A percentile compares a stretch with the other conserved stretches of the same genome.
Evolutionary conservation across 2,797 vertebrate genomes (phyloP).

Genomic region (Atherinosoma microstoma): DNA sequence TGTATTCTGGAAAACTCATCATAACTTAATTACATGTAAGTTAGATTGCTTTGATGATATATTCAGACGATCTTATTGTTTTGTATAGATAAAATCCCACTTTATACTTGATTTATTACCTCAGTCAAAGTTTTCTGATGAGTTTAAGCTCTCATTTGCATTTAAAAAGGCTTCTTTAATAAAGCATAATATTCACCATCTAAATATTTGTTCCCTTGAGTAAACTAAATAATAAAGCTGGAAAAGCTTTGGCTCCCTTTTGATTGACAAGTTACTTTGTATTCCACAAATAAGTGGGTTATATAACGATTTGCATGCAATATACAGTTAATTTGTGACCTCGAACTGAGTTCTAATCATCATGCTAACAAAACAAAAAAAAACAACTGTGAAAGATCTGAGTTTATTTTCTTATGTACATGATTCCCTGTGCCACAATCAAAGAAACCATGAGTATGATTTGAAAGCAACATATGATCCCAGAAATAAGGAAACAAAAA

Average conservation of each 20-base stretch:
- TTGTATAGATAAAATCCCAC: background rate
- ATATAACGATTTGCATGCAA: background rate
- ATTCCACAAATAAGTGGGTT: background rate
- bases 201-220: constrained; percentile 1
- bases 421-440: background rate
- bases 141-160: background rate
- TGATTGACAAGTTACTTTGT: background rate
- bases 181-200: background rate
- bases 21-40: background rate
- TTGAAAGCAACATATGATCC: background rate
- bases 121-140: background rate
- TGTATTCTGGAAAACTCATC: background rate
- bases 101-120: background rate
- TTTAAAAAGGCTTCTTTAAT: background rate
- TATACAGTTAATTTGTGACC: background rate
- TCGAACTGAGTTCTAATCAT: background rate
- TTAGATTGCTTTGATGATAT: background rate
- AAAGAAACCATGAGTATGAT: background rate
- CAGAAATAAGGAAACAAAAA: background rate
- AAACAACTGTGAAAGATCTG: background rate
- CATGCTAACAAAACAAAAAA: background rate
- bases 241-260: background rate
- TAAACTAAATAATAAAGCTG: background rate
- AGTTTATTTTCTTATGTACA: too few species aligned
- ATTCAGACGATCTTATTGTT: background rate